These are phyloP conservation scores for Rhodinocichla rosea DNA, from an alignment of 2,113 vertebrate species.

Conservation along the genomic window DNA sequence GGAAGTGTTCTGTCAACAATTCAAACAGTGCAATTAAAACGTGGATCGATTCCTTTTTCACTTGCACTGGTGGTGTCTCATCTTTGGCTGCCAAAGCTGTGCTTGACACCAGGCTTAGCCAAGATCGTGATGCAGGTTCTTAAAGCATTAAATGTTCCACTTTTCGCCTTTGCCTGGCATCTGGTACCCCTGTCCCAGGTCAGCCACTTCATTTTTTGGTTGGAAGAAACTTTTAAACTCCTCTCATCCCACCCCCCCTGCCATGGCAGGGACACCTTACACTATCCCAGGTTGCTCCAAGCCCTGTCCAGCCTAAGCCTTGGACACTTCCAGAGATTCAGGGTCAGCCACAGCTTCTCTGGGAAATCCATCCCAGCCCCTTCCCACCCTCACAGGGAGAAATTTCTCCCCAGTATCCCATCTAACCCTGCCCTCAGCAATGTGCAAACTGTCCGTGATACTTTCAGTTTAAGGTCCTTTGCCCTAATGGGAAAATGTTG, in stretches of 20 bases:
- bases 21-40: neutral
- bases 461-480: neutral
- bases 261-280: neutral
- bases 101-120: neutral
- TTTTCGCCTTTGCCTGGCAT: neutral
- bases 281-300: neutral
- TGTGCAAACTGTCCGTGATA: neutral
- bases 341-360: neutral
- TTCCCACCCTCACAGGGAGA: neutral
- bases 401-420: neutral
- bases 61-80: neutral
- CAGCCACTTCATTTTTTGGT: neutral
- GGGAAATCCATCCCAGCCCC: neutral
- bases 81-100: neutral
- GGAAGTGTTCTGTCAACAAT: slow-evolving; percentile 37
- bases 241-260: neutral
- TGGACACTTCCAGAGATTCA: neutral
- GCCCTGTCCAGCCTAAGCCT: accelerated
- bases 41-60: neutral
- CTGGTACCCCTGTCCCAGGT: no score
- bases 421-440: neutral
- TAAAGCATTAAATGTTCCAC: neutral
- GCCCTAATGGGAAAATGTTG: neutral
- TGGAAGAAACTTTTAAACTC: neutral
- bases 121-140: accelerated